These are phyloP conservation scores for Diorhabda carinulata DNA, from an alignment of 1,140 invertebrate species.

Conservation along the genomic window DNA sequence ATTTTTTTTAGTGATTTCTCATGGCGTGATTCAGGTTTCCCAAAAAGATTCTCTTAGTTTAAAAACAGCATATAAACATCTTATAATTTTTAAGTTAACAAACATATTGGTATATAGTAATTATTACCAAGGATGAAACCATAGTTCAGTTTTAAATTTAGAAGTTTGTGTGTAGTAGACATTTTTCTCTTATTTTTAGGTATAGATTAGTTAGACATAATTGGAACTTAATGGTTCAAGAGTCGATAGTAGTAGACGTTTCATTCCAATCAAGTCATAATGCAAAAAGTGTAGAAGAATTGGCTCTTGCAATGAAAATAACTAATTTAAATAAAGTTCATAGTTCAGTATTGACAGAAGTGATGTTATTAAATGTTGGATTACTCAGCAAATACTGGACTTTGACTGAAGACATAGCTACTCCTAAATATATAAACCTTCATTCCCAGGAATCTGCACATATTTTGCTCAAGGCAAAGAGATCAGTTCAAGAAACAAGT, in stretches of 20 bases:
- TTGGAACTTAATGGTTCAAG: conserved; percentile 65
- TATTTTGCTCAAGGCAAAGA: conserved; percentile 50
- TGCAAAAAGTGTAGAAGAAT: conserved; percentile 50
- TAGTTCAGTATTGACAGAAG: conserved; percentile 56
- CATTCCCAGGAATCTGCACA: conserved; percentile 54
- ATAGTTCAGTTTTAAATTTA: too few relatives aligned
- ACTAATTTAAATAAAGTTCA: conserved; percentile 66
- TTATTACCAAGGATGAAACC: too few relatives aligned
- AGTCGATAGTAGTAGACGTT: conserved; percentile 60
- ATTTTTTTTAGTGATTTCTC: too few relatives aligned
- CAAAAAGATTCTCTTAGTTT: too few relatives aligned
- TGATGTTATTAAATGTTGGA: conserved; percentile 56
- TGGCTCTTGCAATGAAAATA: conserved; percentile 60
- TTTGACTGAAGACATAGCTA: conserved; percentile 45
- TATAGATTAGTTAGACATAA: conserved; percentile 65
- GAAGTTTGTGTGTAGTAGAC: too few relatives aligned
- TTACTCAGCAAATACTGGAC: conserved; percentile 56
- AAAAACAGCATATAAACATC: too few relatives aligned
- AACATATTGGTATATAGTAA: too few relatives aligned
- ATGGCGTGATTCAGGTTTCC: too few relatives aligned
- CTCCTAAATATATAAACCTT: conserved; percentile 47
- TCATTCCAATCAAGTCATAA: conserved; percentile 52
- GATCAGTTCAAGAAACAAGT: conserved; percentile 33
- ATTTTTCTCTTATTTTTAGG: conserved; percentile 45
- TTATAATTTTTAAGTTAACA: too few relatives aligned